These are phyloP conservation scores for Alauda arvensis DNA, from an alignment of 2,797 vertebrate genomes.

Conservation along the genomic window DNA sequence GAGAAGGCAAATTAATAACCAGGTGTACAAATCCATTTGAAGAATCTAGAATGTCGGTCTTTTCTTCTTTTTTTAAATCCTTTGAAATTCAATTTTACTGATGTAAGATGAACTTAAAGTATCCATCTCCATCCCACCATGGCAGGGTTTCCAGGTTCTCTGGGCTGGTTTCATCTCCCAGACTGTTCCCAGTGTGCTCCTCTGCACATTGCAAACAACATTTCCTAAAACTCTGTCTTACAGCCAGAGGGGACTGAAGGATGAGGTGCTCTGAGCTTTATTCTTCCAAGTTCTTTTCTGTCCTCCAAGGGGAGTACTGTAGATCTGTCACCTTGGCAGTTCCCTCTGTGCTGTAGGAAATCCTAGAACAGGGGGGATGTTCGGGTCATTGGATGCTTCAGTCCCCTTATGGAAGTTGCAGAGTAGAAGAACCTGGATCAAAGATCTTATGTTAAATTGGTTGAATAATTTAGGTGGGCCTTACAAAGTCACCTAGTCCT, in stretches of 20 bases:
- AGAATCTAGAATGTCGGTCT: not conserved
- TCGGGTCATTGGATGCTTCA: not conserved
- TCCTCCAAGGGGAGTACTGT: not conserved
- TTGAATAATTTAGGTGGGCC: not conserved
- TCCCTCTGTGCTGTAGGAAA: not conserved
- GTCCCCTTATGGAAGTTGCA: not conserved
- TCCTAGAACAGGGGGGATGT: not conserved
- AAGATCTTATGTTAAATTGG: not conserved
- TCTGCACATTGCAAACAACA: not conserved
- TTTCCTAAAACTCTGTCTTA: not conserved
- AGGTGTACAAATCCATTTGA: not conserved
- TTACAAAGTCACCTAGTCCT: not conserved
- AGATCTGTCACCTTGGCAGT: not conserved
- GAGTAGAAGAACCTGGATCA: not conserved
- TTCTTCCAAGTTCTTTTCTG: not conserved
- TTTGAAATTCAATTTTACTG: not conserved
- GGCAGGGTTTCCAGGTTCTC: not conserved
- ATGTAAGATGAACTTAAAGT: not conserved
- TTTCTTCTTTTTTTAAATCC: not conserved
- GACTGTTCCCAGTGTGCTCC: not conserved
- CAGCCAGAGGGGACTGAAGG: not conserved
- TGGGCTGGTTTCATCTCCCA: not conserved
- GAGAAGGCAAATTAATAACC: not conserved
- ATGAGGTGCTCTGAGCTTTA: not conserved
- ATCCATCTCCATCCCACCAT: not conserved